A percentile compares a stretch with the other conserved stretches of the same genome.
These are phyloP conservation scores for Malthinus seriepunctatus DNA, from an alignment of 2,888 invertebrate genomes.

Conservation along the genomic window DNA sequence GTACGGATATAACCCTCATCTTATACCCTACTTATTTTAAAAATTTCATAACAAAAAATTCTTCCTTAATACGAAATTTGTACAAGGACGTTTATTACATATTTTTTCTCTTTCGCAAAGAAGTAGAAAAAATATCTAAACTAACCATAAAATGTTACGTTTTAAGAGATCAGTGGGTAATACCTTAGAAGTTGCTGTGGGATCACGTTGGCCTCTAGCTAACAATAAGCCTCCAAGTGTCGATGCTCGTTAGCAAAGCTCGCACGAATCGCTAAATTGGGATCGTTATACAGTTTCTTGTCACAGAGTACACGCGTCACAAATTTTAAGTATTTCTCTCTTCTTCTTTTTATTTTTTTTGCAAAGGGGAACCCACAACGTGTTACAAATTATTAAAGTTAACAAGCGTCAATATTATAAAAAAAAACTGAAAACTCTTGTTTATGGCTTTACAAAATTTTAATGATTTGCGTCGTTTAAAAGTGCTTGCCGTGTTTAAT, in stretches of 20 bases:
- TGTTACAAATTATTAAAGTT: constrained; percentile 3
- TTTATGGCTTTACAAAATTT: no score
- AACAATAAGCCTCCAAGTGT: constrained; percentile 33
- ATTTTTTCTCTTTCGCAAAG: background rate
- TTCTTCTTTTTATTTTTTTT: background rate
- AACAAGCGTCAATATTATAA: background rate
- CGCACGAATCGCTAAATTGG: constrained; percentile 37
- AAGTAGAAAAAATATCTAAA: background rate
- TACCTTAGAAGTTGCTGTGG: constrained; percentile 28
- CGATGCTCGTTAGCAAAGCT: constrained; percentile 43
- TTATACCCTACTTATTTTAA: background rate
- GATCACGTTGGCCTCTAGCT: constrained; percentile 30
- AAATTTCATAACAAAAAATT: background rate
- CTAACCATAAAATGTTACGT: constrained; percentile 15
- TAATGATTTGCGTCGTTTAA: no score
- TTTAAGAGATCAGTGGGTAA: constrained; percentile 13
- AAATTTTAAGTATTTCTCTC: constrained; percentile 16
- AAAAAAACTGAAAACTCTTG: background rate
- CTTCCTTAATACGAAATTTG: background rate
- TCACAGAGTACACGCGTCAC: constrained; percentile 7
- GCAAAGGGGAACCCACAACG: background rate
- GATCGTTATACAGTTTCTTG: constrained; percentile 38
- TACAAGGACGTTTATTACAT: background rate
- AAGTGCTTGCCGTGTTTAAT: no score
- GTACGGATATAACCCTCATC: constrained; percentile 13